These are phyloP conservation scores for Toxostoma redivivum DNA, from an alignment of 2,113 vertebrate genomes.

Conservation along the genomic window DNA sequence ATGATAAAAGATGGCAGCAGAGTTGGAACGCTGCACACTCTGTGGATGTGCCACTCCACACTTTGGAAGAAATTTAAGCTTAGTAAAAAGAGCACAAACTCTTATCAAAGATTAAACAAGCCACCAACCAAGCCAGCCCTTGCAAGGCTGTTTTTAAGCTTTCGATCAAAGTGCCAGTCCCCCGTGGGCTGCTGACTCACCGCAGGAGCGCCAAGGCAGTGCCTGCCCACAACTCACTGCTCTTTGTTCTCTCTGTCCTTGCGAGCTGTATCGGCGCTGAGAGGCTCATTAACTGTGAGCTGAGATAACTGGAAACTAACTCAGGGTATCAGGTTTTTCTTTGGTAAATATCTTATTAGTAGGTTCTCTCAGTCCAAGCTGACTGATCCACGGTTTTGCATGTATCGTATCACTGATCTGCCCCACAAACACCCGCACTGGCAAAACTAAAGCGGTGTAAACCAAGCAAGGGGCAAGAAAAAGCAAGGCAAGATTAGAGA, in stretches of 20 bases:
- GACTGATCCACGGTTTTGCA: neutral
- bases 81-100: neutral
- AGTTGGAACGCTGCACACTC: neutral
- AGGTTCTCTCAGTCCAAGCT: neutral
- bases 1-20: neutral
- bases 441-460: neutral
- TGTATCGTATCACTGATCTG: fast-evolving
- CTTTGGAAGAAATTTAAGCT: neutral
- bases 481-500: neutral
- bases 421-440: neutral
- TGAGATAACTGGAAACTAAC: neutral
- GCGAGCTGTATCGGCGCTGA: fast-evolving
- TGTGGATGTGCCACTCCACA: neutral
- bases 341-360: neutral
- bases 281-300: fast-evolving
- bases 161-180: neutral
- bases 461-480: neutral
- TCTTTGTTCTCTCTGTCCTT: neutral
- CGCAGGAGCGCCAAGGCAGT: neutral
- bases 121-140: neutral
- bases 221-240: neutral
- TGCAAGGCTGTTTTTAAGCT: neutral
- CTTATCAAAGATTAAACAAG: neutral
- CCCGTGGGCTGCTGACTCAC: neutral
- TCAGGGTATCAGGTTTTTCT: neutral